Conservation (phyloP, 2,797 vertebrate species). For the Argentina silus region DNA sequence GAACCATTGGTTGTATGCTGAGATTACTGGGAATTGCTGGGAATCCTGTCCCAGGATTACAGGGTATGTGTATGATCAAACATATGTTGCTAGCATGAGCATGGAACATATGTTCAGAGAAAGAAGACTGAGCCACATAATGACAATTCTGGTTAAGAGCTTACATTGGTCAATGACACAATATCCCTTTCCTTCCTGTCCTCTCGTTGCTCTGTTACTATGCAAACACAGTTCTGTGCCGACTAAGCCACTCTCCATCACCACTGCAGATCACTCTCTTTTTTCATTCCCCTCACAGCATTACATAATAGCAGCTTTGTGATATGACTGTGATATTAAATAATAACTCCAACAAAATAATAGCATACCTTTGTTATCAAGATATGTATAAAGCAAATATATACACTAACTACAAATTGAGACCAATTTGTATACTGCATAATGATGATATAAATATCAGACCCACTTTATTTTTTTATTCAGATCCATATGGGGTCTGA, state of each 20-base stretch:
- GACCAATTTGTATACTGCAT: background rate
- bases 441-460: background rate
- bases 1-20: constrained; percentile 5
- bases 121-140: constrained; percentile 2
- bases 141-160: constrained; percentile 3
- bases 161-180: constrained; percentile 31
- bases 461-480: too few species aligned
- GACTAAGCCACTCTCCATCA: constrained; percentile 11
- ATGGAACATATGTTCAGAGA: constrained; percentile 51
- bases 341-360: constrained; percentile 50
- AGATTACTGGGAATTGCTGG: constrained; percentile 45
- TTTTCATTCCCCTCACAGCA: constrained; percentile 37
- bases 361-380: constrained; percentile 22
- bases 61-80: constrained; percentile 50
- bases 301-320: constrained; percentile 65
- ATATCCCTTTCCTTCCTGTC: constrained; percentile 26
- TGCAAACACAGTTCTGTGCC: constrained; percentile 23
- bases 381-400: background rate
- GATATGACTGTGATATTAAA: constrained; percentile 31
- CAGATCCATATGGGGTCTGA: constrained; percentile 9
- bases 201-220: constrained; percentile 26
- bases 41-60: constrained; percentile 51
- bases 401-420: background rate
- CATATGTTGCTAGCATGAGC: constrained; percentile 30
- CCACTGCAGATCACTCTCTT: constrained; percentile 5